phyloP scores from a whole-genome alignment of 2,113 vertebrate genomes.

The Parotia lawesii region DNA sequence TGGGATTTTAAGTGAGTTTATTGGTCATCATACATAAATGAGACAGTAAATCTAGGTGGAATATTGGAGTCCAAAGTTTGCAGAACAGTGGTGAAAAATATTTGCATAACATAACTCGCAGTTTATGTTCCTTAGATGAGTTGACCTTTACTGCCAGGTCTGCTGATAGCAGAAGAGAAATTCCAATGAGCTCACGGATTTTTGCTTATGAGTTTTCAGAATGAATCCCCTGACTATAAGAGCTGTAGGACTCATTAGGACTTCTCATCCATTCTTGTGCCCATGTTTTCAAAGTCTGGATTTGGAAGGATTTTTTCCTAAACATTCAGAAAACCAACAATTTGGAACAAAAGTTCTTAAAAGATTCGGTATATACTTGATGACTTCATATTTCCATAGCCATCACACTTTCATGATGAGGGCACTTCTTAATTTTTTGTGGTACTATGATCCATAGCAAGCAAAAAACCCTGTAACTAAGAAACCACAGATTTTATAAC shows the following conservation, averaged over 20 bases:
- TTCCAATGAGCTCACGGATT: background rate
- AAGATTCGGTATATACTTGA: background rate
- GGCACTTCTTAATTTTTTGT: background rate
- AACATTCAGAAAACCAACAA: background rate
- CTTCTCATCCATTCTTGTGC: background rate
- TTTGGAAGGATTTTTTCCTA: background rate
- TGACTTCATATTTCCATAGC: background rate
- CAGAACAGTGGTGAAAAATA: background rate
- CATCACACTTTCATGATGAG: background rate
- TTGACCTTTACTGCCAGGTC: background rate
- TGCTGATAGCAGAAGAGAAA: background rate
- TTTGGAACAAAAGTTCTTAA: background rate
- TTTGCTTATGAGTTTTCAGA: background rate
- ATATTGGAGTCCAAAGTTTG: background rate
- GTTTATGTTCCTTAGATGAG: background rate
- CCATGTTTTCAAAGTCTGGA: background rate
- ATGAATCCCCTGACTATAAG: background rate
- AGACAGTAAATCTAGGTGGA: background rate
- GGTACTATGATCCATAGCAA: background rate
- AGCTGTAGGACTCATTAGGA: background rate
- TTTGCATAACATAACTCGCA: background rate
- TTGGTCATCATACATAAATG: background rate
- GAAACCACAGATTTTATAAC: background rate
- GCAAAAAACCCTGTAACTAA: background rate
- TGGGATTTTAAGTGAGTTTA: background rate